These are phyloP conservation scores for Dendroctonus ponderosae DNA, from an alignment of 1,140 invertebrate genomes.

Conservation along the genomic window DNA sequence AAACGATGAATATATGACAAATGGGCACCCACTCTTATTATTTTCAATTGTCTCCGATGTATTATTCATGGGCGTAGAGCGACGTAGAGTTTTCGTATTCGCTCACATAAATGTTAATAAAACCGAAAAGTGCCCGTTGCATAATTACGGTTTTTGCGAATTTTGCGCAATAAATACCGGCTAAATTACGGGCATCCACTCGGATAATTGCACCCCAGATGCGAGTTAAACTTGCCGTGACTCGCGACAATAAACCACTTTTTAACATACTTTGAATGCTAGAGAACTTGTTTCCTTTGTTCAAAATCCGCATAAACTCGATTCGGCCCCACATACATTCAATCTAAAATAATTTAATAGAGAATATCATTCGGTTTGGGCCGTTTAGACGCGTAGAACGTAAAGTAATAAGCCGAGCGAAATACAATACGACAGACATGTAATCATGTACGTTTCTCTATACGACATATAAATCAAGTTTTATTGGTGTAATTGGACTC, in stretches of 20 bases:
- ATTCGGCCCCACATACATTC: no score
- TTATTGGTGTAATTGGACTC: conserved; percentile 3
- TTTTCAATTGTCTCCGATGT: no score
- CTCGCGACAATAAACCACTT: conserved; percentile 16
- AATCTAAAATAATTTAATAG: no score
- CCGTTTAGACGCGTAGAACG: no score
- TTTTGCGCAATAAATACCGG: conserved; percentile 1
- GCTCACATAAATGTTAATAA: no score
- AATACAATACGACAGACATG: conserved; percentile 3
- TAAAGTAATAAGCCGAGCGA: conserved; percentile 1
- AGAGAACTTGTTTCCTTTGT: no score
- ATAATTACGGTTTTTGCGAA: neutral
- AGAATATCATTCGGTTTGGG: no score
- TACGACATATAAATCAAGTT: conserved; percentile 4
- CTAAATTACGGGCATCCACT: neutral
- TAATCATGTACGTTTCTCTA: conserved; percentile 2
- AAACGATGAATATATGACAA: conserved; percentile 41
- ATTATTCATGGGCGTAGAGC: no score
- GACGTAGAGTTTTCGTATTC: no score
- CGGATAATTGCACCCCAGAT: conserved; percentile 14
- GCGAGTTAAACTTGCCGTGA: conserved; percentile 14
- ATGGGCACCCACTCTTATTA: conserved; percentile 34
- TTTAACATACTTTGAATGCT: neutral
- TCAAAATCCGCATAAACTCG: no score
- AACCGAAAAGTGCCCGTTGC: no score